Evolutionary conservation across 2,888 invertebrate species (phyloP), one percentile per base, ranked within the genome.

Genomic region (Melangyna quadrimaculata): DNA sequence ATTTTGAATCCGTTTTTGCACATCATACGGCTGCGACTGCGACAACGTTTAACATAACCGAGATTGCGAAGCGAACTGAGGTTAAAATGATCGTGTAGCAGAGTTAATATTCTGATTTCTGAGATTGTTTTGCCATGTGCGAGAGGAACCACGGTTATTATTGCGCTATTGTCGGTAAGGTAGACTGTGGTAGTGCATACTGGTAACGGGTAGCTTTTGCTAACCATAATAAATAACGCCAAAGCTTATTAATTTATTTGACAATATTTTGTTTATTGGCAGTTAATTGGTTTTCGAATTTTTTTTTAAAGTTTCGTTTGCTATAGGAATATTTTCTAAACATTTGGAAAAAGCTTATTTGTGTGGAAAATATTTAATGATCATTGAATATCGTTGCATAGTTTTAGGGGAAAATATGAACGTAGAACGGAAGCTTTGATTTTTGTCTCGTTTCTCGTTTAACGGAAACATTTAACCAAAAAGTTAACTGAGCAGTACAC

Each of bases 21-120:
- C 73, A 57, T 24, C 19, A 32, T 45, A 45, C 43, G 45, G 27
- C 19, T 12, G 40, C 27, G n/a, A 59, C 19, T 12, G 40, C 27
- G n/a, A 59, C 7, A n/a, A 77, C 84, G 75, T 80, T 80, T 55
- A 57, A 70, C 71, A 51, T 45, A 45, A 70, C 72, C 81, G 81
- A 77, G 71, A 77, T 81, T 78, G 61, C 69, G 43, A 86, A 63
- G 69, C 73, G 48, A 73, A 86, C 86, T 86, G 86, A 86, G 86
- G 77, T 65, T 63, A 43, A 65, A 72, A 29, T 48, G 71, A 69
- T 73, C 77, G 57, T 29, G 81, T 43, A 32, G 22, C 10, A 10
- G 86, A 86, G 77, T 81, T 86, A 86, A 73, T 86, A 86, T 70
- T 70, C 70, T 70, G 67, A 51, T 67, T 86, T 77, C 70, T 65